Evolutionary conservation across 1,140 invertebrate species (phyloP).

Genomic region (Rhizoglyphus robini): DNA sequence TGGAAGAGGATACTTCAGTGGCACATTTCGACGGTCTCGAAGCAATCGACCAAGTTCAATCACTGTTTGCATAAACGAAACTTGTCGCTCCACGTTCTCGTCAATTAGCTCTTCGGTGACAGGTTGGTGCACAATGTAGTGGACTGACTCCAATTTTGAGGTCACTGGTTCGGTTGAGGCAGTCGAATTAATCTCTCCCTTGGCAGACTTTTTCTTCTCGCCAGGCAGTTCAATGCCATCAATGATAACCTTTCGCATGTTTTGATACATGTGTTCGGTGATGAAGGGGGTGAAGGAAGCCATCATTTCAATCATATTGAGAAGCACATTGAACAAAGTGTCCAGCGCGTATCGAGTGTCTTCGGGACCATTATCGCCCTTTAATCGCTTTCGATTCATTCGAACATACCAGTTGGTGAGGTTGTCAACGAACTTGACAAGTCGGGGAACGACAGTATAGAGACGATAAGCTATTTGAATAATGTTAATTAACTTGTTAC

Average conservation of each 20-base stretch:
- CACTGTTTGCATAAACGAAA: slow-evolving; percentile 81
- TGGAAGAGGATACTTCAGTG: slow-evolving; percentile 88
- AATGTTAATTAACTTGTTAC: not conserved
- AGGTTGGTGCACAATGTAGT: slow-evolving; percentile 72
- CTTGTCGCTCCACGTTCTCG: slow-evolving; percentile 70
- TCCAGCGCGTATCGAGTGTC: slow-evolving; percentile 73
- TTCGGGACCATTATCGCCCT: slow-evolving; percentile 54
- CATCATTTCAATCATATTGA: slow-evolving; percentile 79
- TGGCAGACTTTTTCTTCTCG: not conserved
- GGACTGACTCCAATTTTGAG: slow-evolving; percentile 50
- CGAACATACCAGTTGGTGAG: slow-evolving; percentile 98
- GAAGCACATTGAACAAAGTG: slow-evolving; percentile 74
- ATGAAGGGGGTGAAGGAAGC: slow-evolving; percentile 95
- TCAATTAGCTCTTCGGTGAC: slow-evolving; percentile 57
- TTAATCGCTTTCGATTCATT: slow-evolving; percentile 84
- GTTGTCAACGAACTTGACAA: slow-evolving; percentile 93
- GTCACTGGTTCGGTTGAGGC: slow-evolving; percentile 27
- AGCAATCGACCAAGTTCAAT: slow-evolving; percentile 86
- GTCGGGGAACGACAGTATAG: slow-evolving; percentile 82
- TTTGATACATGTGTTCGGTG: slow-evolving; percentile 89
- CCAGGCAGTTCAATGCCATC: slow-evolving; percentile 21
- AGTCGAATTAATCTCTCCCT: not conserved
- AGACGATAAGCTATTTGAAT: slow-evolving; percentile 58
- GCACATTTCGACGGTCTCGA: slow-evolving; percentile 80
- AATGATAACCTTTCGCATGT: slow-evolving; percentile 44